Evolutionary conservation across 2,113 vertebrate genomes (phyloP).

Genomic region (Proteles cristata): DNA sequence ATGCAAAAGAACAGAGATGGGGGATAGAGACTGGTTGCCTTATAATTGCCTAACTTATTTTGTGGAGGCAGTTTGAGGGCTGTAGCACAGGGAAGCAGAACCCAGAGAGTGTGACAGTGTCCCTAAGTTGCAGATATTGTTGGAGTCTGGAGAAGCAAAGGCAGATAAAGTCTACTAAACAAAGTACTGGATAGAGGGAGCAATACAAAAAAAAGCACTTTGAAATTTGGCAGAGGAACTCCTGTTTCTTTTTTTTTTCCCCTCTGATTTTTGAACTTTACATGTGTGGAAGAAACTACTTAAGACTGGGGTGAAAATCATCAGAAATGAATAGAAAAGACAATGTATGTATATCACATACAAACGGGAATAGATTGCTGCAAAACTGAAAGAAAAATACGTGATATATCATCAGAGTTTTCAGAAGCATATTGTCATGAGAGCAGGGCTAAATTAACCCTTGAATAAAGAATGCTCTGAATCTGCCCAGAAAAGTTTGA

Average conservation of each 20-base stretch:
- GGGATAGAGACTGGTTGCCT: neutral
- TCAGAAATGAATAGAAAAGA: neutral
- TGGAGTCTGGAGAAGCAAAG: neutral
- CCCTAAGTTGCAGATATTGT: neutral
- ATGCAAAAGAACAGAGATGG: neutral
- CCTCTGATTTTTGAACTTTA: neutral
- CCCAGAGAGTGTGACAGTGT: neutral
- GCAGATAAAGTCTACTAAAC: neutral
- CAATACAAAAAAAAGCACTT: neutral
- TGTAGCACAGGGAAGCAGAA: neutral
- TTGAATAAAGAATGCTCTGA: neutral
- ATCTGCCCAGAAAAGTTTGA: neutral
- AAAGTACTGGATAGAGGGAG: neutral
- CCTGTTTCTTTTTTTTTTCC: neutral
- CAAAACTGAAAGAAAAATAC: neutral
- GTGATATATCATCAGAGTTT: neutral
- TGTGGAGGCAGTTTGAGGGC: neutral
- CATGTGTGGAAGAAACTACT: neutral
- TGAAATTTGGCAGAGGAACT: neutral
- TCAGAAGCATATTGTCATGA: neutral
- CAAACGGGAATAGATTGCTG: neutral
- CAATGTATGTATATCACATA: neutral
- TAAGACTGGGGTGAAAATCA: neutral
- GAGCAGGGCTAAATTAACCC: neutral
- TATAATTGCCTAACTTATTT: neutral